Evolutionary conservation across 2,797 vertebrate genomes (phyloP), one percentile per base, ranked within the genome.

Genomic region (Gymnopithys bicolor): DNA sequence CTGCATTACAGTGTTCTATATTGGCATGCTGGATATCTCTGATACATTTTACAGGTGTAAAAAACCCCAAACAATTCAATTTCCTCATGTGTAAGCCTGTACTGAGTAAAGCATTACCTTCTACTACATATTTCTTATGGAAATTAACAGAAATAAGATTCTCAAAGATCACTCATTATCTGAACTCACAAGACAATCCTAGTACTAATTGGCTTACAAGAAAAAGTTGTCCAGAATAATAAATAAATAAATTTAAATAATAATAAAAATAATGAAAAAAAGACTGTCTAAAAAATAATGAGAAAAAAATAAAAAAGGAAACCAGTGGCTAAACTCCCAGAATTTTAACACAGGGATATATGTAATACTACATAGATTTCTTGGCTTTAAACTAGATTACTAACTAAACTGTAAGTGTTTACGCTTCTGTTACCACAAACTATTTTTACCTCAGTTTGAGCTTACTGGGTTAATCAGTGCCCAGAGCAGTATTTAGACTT

Each of bases 141-240:
- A 85, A 87, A 83, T 33, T 24, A 53, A 11, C 1, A 21, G 11
- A n/a, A 77, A 33, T 49, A 83, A 63, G n/a, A 32, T 48, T 56
- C 37, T 39, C 5, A 4, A 24, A 22, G 13, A 25, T 41, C 48
- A 35, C 3, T 25, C 19, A 22, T 28, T 83, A 63, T n/a, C 35
- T 30, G 13, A 13, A 49, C 5, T 71, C 9, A 32, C 13, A 43
- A 71, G 21, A 22, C 8, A 46, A 46, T 27, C 32, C 67, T 35
- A 14, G 7, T 12, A 77, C 55, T 52, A 41, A 27, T 4, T 56
- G 4, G 2, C 7, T 74, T 60, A 24, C 5, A 41, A 11, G 14
- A 52, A 70, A 67, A 46, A 33, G 1, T 2, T 1, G 1, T 12
- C 3, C 9, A 14, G 15, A 39, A 6, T 39, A 39, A 39, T 39